These are phyloP conservation scores for Ivindomyrus marchei DNA, from an alignment of 2,113 vertebrate species.

Conservation along the genomic window DNA sequence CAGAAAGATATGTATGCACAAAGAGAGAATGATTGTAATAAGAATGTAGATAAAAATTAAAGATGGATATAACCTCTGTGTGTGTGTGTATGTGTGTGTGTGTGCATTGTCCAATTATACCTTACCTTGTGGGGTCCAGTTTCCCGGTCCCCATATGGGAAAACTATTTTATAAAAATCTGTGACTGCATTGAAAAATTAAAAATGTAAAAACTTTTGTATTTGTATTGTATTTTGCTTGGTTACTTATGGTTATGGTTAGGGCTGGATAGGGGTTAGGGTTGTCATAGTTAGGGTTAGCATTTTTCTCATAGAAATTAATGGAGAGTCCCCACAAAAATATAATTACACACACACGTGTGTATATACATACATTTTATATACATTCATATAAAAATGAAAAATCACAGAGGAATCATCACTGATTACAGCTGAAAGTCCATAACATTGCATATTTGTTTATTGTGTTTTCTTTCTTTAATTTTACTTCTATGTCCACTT, in stretches of 20 bases:
- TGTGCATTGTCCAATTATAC: background rate
- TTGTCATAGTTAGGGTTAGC: too few relatives aligned
- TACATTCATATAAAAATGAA: background rate
- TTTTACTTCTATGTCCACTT: background rate
- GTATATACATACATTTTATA: background rate
- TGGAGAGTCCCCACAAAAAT: too few relatives aligned
- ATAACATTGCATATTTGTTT: background rate
- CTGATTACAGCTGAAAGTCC: background rate
- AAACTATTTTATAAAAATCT: too few relatives aligned
- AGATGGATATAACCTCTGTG: background rate
- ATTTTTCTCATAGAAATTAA: too few relatives aligned
- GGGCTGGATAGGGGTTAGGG: too few relatives aligned
- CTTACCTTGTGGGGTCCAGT: too few relatives aligned
- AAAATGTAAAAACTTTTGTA: too few relatives aligned
- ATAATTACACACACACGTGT: background rate
- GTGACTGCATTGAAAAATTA: too few relatives aligned
- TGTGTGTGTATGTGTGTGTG: background rate
- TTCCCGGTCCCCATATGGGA: too few relatives aligned
- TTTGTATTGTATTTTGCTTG: too few relatives aligned
- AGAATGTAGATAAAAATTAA: background rate
- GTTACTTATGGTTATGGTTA: too few relatives aligned
- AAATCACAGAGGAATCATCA: background rate
- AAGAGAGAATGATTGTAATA: conserved; percentile 17
- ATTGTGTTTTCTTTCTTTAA: background rate
- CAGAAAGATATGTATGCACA: conserved; percentile 27